Base-by-base conservation (phyloP, 2,888 invertebrate genomes). In the Torymus tubicola region DNA sequence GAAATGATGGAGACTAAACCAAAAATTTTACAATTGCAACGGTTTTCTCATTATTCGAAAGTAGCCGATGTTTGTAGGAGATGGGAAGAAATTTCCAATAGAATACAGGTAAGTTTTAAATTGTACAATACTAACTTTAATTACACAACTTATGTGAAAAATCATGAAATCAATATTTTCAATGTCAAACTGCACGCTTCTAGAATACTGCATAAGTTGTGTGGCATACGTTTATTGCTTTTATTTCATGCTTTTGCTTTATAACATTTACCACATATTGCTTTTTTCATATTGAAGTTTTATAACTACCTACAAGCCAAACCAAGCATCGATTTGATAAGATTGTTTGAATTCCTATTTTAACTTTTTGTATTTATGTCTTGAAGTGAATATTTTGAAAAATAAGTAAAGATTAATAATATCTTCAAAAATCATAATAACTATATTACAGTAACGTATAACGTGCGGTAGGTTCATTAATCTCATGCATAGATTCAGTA, bases 1-100 rank as follows among this genome's bases (percentile, higher is more conserved):
- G 90, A 90, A 85, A 90, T 90, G 86, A 87, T 87, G 12, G 90
- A 90, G 81, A 87, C 90, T 2, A 90, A 89, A 81, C 87, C 89
- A 5, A 89, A 88, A 83, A 87, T 90, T 12, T 85, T 87, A 77
- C 89, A 90, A 83, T 84, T 90, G 63, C 90, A 90, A 83, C 88
- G 89, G 73, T 89, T 86, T 78, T 84, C 87, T 61, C 90, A 88
- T 82, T 88, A 90, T 77, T 89, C 90, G 14, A 90, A 90, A 85
- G 90, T 90, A 69, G 88, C 90, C 12, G 88, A 89, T 70, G 88
- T 90, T 50, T 90, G 90, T 78, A 85, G 85, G 60, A 89, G 89
- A 75, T 90, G 90, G 90, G 90, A 90, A 78, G 87, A 87, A 78
- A 88, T 90, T 64, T 88, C 87, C 11, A 86, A 82, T 67, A 86